phyloP scores from a whole-genome alignment of 2,888 invertebrate genomes.

The Lumbricus terrestris region DNA sequence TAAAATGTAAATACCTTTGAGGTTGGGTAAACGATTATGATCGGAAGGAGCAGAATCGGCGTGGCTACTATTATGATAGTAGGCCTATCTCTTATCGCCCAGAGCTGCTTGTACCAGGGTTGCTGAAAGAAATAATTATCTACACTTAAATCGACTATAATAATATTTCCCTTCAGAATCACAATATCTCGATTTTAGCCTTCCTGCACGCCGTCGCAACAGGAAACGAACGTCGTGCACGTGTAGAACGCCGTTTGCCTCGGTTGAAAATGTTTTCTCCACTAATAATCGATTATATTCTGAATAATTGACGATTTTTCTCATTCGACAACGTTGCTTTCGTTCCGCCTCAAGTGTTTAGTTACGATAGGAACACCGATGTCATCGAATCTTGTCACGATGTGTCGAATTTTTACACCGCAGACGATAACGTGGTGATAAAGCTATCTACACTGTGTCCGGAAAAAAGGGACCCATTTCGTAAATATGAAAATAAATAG shows the following conservation, averaged over 20 bases:
- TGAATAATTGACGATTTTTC: background rate
- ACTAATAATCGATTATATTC: background rate
- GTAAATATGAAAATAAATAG: too few relatives aligned
- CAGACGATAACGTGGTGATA: background rate
- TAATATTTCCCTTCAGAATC: background rate
- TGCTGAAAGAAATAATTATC: background rate
- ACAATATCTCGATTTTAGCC: background rate
- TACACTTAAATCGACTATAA: too few relatives aligned
- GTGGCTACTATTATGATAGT: slow-evolving; percentile 30
- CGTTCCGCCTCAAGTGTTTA: too few relatives aligned
- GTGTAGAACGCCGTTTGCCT: background rate
- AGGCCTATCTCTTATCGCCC: slow-evolving; percentile 32
- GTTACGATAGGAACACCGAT: background rate
- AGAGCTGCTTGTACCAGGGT: slow-evolving; percentile 29
- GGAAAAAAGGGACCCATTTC: too few relatives aligned
- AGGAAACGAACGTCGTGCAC: background rate
- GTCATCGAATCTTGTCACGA: background rate
- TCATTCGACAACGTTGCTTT: background rate
- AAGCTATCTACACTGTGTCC: too few relatives aligned
- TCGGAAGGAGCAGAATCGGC: slow-evolving; percentile 28
- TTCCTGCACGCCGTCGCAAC: background rate
- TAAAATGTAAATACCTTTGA: background rate
- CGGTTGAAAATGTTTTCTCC: background rate
- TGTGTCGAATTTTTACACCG: background rate
- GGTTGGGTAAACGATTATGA: slow-evolving; percentile 23